phyloP scores from a whole-genome alignment of 2,888 invertebrate genomes.

The Drosophila anomelani region DNA sequence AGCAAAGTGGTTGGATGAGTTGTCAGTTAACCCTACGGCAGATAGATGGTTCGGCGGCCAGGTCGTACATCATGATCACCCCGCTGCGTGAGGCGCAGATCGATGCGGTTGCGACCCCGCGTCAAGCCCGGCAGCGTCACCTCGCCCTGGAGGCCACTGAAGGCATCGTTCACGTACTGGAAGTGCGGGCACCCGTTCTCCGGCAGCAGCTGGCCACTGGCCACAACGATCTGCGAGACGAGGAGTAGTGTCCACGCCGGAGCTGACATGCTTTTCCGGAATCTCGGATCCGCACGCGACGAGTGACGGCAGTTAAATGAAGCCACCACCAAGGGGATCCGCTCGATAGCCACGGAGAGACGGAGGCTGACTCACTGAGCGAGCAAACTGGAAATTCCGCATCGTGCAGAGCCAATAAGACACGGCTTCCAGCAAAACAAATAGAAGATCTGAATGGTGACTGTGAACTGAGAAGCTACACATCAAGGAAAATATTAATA shows the following conservation, averaged over 20 bases:
- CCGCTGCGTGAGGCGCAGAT: conserved; percentile 59
- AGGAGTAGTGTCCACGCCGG: conserved; percentile 1
- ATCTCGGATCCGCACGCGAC: conserved; percentile 39
- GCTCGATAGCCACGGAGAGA: neutral
- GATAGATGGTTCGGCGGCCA: conserved; percentile 2
- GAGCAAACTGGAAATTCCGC: conserved; percentile 69
- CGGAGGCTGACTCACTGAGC: conserved; percentile 25
- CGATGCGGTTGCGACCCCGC: conserved; percentile 60
- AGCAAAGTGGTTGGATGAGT: conserved; percentile 16
- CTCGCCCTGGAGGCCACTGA: conserved; percentile 50
- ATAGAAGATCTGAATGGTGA: neutral
- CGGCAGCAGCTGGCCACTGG: conserved; percentile 51
- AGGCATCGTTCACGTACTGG: conserved; percentile 45
- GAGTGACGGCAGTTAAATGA: conserved; percentile 31
- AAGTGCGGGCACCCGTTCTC: conserved; percentile 59
- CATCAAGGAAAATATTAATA: neutral
- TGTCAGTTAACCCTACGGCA: neutral
- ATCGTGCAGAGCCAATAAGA: conserved; percentile 44
- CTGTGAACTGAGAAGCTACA: neutral
- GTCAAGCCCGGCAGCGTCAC: conserved; percentile 55
- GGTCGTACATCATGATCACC: conserved; percentile 50
- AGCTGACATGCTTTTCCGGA: conserved; percentile 23
- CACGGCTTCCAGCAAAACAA: conserved; percentile 14
- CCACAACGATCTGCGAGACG: neutral
- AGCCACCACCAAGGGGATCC: conserved; percentile 4